phyloP scores from a whole-genome alignment of 92 coral and sea anemone genomes.

The Umimayanthus chanpuru region DNA sequence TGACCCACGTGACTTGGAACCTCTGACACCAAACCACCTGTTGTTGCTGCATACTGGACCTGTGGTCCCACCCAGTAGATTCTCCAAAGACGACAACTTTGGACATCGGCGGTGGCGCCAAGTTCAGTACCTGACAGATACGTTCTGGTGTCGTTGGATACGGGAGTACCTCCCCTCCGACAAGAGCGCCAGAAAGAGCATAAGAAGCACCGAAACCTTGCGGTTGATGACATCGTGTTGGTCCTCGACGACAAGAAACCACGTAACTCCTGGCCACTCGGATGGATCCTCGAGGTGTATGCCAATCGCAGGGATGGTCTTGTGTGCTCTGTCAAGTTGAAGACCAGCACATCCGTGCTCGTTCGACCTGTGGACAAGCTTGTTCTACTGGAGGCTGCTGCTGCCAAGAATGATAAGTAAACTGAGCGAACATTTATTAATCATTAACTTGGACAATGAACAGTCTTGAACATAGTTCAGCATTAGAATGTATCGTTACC shows the following conservation, averaged over 20 bases:
- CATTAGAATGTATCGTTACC: constrained; percentile 15
- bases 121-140: constrained; percentile 43
- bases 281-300: constrained; percentile 45
- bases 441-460: constrained; percentile 5
- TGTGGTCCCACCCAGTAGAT: constrained; percentile 39
- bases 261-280: constrained; percentile 48
- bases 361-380: constrained; percentile 53
- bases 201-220: constrained; percentile 35
- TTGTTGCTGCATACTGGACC: constrained; percentile 42
- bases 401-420: constrained; percentile 43
- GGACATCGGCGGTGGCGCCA: constrained; percentile 47
- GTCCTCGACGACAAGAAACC: constrained; percentile 46
- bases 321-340: constrained; percentile 44
- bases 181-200: constrained; percentile 51
- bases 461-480: constrained; percentile 19
- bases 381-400: constrained; percentile 27
- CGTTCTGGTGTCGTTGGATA: constrained; percentile 48
- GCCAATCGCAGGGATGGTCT: constrained; percentile 49
- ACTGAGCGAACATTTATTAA: background rate
- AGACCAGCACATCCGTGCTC: constrained; percentile 50
- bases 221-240: constrained; percentile 40
- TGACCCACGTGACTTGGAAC: constrained; percentile 50
- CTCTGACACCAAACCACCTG: constrained; percentile 51
- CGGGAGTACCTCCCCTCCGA: constrained; percentile 49
- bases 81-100: constrained; percentile 34